phyloP scores from a whole-genome alignment of 2,113 vertebrate species.

The Lepisosteus oculatus region DNA sequence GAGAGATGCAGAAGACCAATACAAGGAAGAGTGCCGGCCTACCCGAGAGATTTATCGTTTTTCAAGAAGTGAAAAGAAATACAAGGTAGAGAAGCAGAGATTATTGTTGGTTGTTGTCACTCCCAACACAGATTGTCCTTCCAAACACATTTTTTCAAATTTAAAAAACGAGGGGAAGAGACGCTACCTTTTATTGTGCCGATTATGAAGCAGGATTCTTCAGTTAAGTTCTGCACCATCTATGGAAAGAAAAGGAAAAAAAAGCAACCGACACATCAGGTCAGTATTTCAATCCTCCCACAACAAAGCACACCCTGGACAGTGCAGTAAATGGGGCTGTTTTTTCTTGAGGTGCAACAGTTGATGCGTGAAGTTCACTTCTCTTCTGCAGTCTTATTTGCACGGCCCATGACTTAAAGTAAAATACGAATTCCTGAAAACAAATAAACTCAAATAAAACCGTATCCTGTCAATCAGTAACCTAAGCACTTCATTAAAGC shows the following conservation, averaged over 20 bases:
- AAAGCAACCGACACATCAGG: not conserved
- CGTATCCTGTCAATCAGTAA: slow-evolving; percentile 66
- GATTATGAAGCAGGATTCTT: slow-evolving; percentile 86
- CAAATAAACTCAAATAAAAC: slow-evolving; percentile 37
- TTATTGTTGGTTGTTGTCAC: too few species aligned
- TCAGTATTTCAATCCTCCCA: not conserved
- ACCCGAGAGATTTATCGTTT: too few species aligned
- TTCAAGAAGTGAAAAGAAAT: too few species aligned
- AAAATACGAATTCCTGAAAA: slow-evolving; percentile 31
- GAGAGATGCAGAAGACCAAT: too few species aligned
- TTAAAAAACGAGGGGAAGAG: not conserved
- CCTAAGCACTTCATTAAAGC: slow-evolving; percentile 53
- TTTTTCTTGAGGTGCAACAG: too few species aligned
- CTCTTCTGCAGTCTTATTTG: not conserved
- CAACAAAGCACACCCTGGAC: too few species aligned
- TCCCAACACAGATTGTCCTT: too few species aligned
- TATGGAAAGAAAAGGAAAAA: slow-evolving; percentile 43
- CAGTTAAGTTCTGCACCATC: slow-evolving; percentile 93
- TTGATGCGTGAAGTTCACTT: too few species aligned
- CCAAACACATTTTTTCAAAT: not conserved
- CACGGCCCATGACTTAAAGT: not conserved
- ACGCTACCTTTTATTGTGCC: slow-evolving; percentile 78
- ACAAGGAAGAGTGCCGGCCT: too few species aligned
- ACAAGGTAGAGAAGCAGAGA: too few species aligned
- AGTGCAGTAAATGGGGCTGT: too few species aligned